Evolutionary conservation across 1,140 invertebrate species (phyloP).

Genomic region (Halesus radiatus): DNA sequence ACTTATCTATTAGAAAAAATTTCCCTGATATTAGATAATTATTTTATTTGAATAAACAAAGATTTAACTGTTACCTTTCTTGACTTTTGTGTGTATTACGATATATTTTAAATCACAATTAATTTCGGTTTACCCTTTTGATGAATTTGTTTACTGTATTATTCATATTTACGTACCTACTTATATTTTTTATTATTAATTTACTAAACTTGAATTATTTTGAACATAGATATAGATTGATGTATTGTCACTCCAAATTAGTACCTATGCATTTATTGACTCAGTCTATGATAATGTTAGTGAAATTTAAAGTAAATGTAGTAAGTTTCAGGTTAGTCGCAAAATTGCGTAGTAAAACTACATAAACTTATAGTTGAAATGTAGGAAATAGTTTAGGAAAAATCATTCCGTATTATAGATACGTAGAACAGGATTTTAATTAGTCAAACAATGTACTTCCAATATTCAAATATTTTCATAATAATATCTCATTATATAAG

Average conservation of each 20-base stretch:
- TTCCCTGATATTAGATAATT: no score
- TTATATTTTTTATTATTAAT: not conserved
- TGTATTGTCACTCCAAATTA: slow-evolving; percentile 44
- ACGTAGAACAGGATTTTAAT: slow-evolving; percentile 4
- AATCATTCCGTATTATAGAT: slow-evolving; percentile 42
- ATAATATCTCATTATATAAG: not conserved
- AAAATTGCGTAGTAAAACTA: slow-evolving; percentile 44
- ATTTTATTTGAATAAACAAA: no score
- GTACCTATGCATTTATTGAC: slow-evolving; percentile 23
- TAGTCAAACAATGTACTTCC: slow-evolving; percentile 27
- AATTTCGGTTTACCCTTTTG: no score
- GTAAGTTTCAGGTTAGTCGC: slow-evolving; percentile 28
- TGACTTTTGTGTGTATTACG: no score
- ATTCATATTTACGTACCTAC: not conserved
- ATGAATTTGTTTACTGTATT: not conserved
- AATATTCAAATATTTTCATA: slow-evolving; percentile 6
- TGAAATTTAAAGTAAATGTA: slow-evolving; percentile 25
- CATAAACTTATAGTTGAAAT: slow-evolving; percentile 45
- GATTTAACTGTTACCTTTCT: no score
- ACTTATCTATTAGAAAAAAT: no score
- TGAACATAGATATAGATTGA: slow-evolving; percentile 39
- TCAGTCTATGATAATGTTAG: slow-evolving; percentile 35
- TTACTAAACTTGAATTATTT: no score
- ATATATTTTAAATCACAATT: not conserved
- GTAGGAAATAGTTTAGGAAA: slow-evolving; percentile 39